Evolutionary conservation across 1,140 invertebrate species (phyloP), one percentile per base, ranked within the genome.

Genomic region (Caenorhabditis brenneri): DNA sequence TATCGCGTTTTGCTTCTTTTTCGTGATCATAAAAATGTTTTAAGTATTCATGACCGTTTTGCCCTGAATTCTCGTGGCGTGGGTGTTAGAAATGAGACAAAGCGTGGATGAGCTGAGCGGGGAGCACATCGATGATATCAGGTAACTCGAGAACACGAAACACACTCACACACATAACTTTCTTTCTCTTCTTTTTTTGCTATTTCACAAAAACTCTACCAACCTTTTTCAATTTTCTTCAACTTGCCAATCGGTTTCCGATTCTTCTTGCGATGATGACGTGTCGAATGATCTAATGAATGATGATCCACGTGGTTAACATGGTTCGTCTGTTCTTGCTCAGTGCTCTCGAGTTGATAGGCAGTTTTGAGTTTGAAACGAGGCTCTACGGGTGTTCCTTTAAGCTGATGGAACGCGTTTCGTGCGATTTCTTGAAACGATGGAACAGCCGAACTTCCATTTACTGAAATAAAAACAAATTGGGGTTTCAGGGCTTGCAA

Each of bases 101-200:
- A 42, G 58, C 33, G 58, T 65, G 65, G 65, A 74, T 74, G 65
- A 39, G 65, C 33, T 74, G 65, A 74, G 36, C 36, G 36, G 24
- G 65, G n/a, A 74, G 42, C 5, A 74, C 65, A n/a, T n/a, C 65
- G 5, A 74, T 74, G 65, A 74, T 74, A 74, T 74, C 65, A 74
- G 65, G 65, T 74, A 74, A 74, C 65, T 74, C 65, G 33, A 74
- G 65, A 74, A 74, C 65, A 74, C 65, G 65, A 74, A 74, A 74
- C 65, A 74, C 65, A 74, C 65, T 33, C n/a, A 74, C 36, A 74
- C 29, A 74, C 65, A 74, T n/a, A n/a, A n/a, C 36, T 33, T 4
- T 27, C 53, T 2, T 6, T 27, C 24, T 27, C 53, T 29, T 12
- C 36, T 42, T 74, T 36, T 36, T n/a, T 42, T 74, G 16, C 19